Conservation (phyloP, 2,888 invertebrate species). For the Epicampocera succincta region DNA sequence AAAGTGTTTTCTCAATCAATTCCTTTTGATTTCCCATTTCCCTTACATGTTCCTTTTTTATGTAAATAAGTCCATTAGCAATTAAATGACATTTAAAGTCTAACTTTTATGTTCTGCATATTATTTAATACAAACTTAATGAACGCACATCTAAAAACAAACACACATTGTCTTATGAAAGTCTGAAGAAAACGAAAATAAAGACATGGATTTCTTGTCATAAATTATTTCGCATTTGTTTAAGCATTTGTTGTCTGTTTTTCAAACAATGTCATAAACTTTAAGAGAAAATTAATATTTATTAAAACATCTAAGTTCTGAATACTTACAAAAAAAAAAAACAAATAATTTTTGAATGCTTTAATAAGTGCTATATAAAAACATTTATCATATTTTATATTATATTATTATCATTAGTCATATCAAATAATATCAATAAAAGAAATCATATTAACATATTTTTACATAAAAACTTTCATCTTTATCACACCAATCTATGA, state of each 20-base stretch:
- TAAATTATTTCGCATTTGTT: conserved; percentile 59
- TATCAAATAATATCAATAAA: conserved; percentile 33
- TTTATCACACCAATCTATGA: not conserved
- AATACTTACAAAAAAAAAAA: conserved; percentile 11
- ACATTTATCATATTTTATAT: conserved; percentile 24
- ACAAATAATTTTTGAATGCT: conserved; percentile 7
- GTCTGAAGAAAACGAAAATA: not conserved
- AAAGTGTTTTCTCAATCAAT: conserved; percentile 2
- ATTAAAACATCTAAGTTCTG: not conserved
- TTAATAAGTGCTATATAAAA: conserved; percentile 48
- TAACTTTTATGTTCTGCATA: conserved; percentile 33
- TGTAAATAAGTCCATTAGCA: conserved; percentile 53
- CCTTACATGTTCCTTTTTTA: conserved; percentile 59
- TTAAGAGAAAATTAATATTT: not conserved
- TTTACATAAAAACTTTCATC: not conserved
- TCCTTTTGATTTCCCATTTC: not conserved
- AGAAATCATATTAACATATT: conserved; percentile 20
- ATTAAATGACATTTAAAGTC: conserved; percentile 52
- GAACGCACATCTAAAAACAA: conserved; percentile 48
- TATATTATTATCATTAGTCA: conserved; percentile 38
- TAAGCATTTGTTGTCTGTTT: conserved; percentile 54
- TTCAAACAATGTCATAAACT: not conserved
- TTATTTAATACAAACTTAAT: conserved; percentile 13
- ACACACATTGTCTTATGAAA: conserved; percentile 7
- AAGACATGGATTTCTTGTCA: conserved; percentile 43